Evolutionary conservation across 2,888 invertebrate species (phyloP), one percentile per base, ranked within the genome.

Genomic region (Trichogramma dendrolimi): DNA sequence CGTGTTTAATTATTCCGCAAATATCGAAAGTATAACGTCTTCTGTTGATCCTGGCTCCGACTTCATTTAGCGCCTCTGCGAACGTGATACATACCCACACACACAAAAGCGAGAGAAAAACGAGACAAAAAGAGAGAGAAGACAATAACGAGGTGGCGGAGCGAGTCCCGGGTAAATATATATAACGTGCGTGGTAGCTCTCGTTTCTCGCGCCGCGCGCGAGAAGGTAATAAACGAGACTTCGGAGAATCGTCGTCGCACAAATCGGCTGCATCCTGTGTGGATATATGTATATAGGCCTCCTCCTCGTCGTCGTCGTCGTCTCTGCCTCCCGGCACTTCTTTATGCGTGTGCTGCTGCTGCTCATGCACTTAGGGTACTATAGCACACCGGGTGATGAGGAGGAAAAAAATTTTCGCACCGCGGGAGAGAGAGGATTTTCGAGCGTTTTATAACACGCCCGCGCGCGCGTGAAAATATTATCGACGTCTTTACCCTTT

Each of bases 211-310:
- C 59, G 55, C 58, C 14, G 46, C 41, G 11, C 49, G 27, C 52
- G 27, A 27, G 27, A 27, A 27, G 51, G 55, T 47, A 54, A 44
- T 44, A 50, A 50, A 50, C 50, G 44, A 44, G 54, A 39, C 51
- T 64, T 64, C 64, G 61, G n/a, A 55, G 64, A 64, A 64, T 61
- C 61, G 46, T 59, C 61, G 49, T 64, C 61, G 60, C 49, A 62
- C 58, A 63, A 65, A 65, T 65, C 58, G 63, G 60, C 47, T 63
- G 59, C 66, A 63, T 66, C 66, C 66, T 66, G 66, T 63, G 55
- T 38, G 64, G 27, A 27, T 27, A 2, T 27, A 27, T 27, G 27
- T 27, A 27, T 27, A 27, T 27, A 27, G 27, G 2, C 27, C 27
- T 27, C 27, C 27, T 27, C 27, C 2, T 27, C 27, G 2, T 27